Base-by-base conservation (phyloP, 2,888 invertebrate genomes). In the Leptopilina syphax region DNA sequence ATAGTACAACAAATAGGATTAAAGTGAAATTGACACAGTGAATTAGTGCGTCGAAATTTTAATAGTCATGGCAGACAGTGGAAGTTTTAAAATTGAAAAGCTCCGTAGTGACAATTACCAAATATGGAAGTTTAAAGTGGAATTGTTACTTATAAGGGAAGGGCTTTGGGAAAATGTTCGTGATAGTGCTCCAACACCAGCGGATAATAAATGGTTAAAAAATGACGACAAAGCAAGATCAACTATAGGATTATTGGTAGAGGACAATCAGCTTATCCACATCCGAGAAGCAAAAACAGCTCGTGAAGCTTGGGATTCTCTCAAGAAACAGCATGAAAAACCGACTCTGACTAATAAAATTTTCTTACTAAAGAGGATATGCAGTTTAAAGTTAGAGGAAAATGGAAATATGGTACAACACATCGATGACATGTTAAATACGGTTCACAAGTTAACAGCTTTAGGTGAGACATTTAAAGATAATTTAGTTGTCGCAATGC, bases 131-230 rank as follows among this genome's bases (percentile, higher is more conserved):
- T 84, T 81, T 67, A 82, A 79, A 68, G n/a, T 83, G 27, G 81
- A 85, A 68, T 27, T 84, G 18, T 77, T 84, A 44, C 73, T 85
- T 4, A 83, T 81, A 13, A 83, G 77, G 65, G 85, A 85, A 80
- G 81, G 79, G 57, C 73, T 82, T 47, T 85, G 83, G 83, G 50
- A 79, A 3, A 63, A 68, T 7, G 65, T 83, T 1, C 83, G 41
- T 44, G 13, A 66, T 60, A 76, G 47, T 13, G 5, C 9, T 27
- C 79, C 80, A 24, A 9, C 34, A 63, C 77, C 50, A 44, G 41
- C n/a, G 12, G 57, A 57, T 44, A 81, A 65, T 47, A n/a, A 66
- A 9, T 85, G 84, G 83, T 63, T 65, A 6, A 82, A 70, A 65
- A 82, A 76, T 77, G 81, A 84, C 54, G 79, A 79, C 5, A 79